A percentile compares a stretch with the other conserved stretches of the same genome.
phyloP scores from a whole-genome alignment of 2,797 vertebrate species.

The Enteromius mattozi region DNA sequence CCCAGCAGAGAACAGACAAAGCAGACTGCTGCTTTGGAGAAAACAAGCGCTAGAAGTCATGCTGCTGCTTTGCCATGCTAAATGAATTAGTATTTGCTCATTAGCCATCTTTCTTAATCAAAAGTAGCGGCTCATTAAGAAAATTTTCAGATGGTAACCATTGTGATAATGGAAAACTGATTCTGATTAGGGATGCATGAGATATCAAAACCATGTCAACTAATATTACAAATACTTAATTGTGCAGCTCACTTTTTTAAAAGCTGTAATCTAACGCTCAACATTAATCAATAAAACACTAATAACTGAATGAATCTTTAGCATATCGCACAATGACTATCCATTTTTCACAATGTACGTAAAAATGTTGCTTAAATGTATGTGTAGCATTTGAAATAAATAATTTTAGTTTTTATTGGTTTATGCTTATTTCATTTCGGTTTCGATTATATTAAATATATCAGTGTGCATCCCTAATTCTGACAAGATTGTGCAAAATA shows the following conservation, averaged over 20 bases:
- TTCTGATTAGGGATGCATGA: slow-evolving; percentile 14
- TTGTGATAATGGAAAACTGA: not conserved
- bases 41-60: slow-evolving; percentile 24
- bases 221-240: not conserved
- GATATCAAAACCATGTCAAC: not conserved
- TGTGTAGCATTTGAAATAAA: not conserved
- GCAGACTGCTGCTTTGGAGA: slow-evolving; percentile 12
- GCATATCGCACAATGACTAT: not conserved
- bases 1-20: slow-evolving; percentile 54
- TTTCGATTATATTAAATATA: not conserved
- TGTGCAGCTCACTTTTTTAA: not conserved
- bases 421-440: not conserved
- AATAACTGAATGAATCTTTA: not conserved
- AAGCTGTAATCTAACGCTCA: not conserved
- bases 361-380: not conserved
- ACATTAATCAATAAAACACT: not conserved
- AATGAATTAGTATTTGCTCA: slow-evolving; percentile 51
- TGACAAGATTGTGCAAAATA: slow-evolving; percentile 8
- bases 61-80: slow-evolving; percentile 41
- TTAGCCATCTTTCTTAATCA: not conserved
- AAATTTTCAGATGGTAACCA: not conserved
- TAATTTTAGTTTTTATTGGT: not conserved
- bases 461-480: slow-evolving; percentile 14
- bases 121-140: not conserved
- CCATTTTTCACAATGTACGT: not conserved